phyloP scores from a whole-genome alignment of 2,888 invertebrate genomes.

The Lepidonotus clava region DNA sequence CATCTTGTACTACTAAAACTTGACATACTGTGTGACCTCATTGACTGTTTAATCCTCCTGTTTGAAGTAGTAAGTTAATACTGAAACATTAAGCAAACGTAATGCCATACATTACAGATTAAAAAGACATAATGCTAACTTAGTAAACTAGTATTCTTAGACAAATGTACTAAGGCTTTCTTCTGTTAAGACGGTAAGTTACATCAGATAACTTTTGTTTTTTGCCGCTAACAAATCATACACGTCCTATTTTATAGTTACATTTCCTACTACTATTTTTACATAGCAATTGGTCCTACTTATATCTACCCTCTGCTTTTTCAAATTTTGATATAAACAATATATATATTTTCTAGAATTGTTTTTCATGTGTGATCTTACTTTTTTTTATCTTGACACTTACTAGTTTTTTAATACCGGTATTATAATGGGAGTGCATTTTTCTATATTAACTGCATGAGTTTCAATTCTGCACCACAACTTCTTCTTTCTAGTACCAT shows the following conservation, averaged over 20 bases:
- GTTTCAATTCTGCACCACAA: constrained; percentile 48
- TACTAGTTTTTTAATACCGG: constrained; percentile 7
- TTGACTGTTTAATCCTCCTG: too few species aligned
- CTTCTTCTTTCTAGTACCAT: constrained; percentile 56
- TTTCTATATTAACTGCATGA: constrained; percentile 44
- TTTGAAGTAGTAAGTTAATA: too few species aligned
- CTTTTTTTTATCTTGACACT: background rate
- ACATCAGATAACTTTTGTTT: background rate
- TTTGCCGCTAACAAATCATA: background rate
- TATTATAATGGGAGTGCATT: constrained; percentile 14
- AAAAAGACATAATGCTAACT: too few species aligned
- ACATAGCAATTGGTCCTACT: too few species aligned
- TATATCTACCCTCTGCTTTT: background rate
- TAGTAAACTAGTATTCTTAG: too few species aligned
- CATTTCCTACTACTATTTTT: background rate
- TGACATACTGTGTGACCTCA: too few species aligned
- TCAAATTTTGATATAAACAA: constrained; percentile 11
- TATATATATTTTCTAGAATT: background rate
- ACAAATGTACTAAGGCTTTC: too few species aligned
- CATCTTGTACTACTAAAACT: too few species aligned
- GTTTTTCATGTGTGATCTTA: background rate
- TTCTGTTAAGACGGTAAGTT: background rate
- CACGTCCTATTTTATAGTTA: background rate
- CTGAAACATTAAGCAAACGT: too few species aligned
- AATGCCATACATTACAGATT: too few species aligned